Base-by-base conservation (phyloP, 2,797 vertebrate species). In the Botia kubotai region DNA sequence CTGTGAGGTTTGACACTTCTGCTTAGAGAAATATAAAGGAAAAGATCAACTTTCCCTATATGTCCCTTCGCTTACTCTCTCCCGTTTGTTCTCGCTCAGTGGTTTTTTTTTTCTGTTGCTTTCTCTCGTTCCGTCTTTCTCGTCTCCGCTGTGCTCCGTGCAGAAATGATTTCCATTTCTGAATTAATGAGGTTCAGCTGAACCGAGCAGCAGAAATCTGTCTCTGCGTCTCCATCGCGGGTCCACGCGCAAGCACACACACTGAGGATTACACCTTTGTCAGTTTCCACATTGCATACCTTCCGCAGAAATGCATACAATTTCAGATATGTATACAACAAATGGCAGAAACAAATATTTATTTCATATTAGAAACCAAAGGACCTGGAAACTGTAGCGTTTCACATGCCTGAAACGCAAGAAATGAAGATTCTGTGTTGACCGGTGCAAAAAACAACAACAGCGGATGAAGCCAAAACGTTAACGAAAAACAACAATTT, bases 161-260 rank as follows among this genome's bases (percentile, higher is more conserved):
- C 78, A 84, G 79, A 84, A 84, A 84, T 81, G 73, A 84, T 84
- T 84, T 84, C 91, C 94, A 94, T 94, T 94, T 93, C 91, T 94
- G 92, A 94, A 94, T 95, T 95, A 96, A 95, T 95, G 94, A 95
- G 95, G 91, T 94, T 95, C 93, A 92, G 91, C 93, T 94, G 92
- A 94, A 93, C 92, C 90, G 90, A 94, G 92, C 91, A 93, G 91
- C 91, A 87, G 90, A 91, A 90, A 88, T 82, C 87, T 72, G 85
- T 90, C 89, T 89, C 63, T 74, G 60, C 17, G 43, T 58, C 75
- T 36, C 60, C 10, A 26, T 60, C 77, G 67, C 46, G 75, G 55
- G 65, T 85, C 84, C 74, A 72, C 74, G 86, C 85, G 84, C 82
- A 81, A 81, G 85, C 29, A 66, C 84, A 62, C 72, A 62, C 70